Base-by-base conservation (phyloP, 2,888 invertebrate genomes). In the Cataglyphis livida region DNA sequence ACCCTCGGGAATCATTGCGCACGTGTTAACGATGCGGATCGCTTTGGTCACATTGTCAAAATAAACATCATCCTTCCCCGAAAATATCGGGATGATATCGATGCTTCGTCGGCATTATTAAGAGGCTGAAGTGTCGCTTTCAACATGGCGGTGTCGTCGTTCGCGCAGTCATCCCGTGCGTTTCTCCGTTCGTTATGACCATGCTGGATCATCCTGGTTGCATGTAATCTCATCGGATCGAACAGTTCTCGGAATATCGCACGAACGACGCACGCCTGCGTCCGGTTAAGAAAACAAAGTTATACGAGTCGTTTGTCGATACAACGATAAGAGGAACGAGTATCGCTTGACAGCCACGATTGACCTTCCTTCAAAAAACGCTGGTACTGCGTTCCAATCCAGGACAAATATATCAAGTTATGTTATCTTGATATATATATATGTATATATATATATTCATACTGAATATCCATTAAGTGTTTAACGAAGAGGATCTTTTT, bases 111-210 rank as follows among this genome's bases (percentile, higher is more conserved):
- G 57, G 18, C 59, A 38, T 48, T 70, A 25, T 70, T n/a, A 25
- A 76, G 59, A 70, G 44, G 70, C 59, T 70, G 44, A 48, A 59
- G 78, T 70, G 59, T 70, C 70, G 78, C 70, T 59, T 78, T 25
- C 68, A 79, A 79, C 78, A 79, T 79, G 78, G 78, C 78, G 78
- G 78, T 70, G 35, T 18, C 18, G 57, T 59, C 21, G 57, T 59
- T 44, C 59, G 44, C 61, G 18, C 70, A 61, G 18, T 35, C 48
- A 12, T 4, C 35, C 70, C 70, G 68, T 70, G 12, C 25, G 44
- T 15, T 32, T 48, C 78, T 25, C 6, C 35, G 59, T 32, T 59
- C 59, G 48, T 79, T 70, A 59, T 79, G 78, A 79, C 66, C 21
- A 78, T 21, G 57, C 28, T 44, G 44, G 28, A 44, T 28, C 25